Percentiles rank a stretch among this genome's conserved stretches.
These are phyloP conservation scores for Onychomys arenicola DNA, from an alignment of 2,797 vertebrate genomes.

Conservation along the genomic window DNA sequence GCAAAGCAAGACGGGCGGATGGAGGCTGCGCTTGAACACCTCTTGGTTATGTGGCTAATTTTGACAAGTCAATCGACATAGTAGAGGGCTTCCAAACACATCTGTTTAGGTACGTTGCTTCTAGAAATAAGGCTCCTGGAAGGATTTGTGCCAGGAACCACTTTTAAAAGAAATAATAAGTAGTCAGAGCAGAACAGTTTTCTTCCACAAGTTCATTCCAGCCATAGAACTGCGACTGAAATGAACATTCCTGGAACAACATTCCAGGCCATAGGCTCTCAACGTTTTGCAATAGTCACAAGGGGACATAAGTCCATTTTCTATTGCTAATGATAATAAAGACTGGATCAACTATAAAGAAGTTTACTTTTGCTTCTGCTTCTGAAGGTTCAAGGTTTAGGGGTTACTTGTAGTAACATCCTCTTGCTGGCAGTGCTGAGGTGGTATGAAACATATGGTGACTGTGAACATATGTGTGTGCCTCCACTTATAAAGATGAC, in stretches of 20 bases:
- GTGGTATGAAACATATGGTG: not conserved
- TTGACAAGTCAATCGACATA: not conserved
- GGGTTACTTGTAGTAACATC: not conserved
- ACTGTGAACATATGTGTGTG: not conserved
- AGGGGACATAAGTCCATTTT: not conserved
- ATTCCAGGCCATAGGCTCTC: not conserved
- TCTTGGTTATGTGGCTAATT: not conserved
- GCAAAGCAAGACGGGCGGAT: not conserved
- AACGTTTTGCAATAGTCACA: not conserved
- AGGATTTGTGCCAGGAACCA: not conserved
- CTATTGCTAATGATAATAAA: not conserved
- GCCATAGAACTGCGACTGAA: not conserved
- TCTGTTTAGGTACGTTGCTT: not conserved
- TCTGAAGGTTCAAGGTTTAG: not conserved
- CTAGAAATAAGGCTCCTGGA: slow-evolving; percentile 45
- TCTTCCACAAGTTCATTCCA: slow-evolving; percentile 4
- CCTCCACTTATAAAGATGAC: not conserved
- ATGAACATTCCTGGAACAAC: not conserved
- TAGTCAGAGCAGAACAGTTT: not conserved
- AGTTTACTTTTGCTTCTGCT: not conserved
- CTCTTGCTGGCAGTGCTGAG: not conserved
- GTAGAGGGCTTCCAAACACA: not conserved
- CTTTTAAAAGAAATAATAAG: not conserved
- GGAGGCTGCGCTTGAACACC: not conserved
- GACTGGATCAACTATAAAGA: not conserved